Percentiles rank a stretch among this genome's conserved stretches.
Evolutionary conservation across 2,797 vertebrate genomes (phyloP).

Genomic region (Gambelia wislizenii): DNA sequence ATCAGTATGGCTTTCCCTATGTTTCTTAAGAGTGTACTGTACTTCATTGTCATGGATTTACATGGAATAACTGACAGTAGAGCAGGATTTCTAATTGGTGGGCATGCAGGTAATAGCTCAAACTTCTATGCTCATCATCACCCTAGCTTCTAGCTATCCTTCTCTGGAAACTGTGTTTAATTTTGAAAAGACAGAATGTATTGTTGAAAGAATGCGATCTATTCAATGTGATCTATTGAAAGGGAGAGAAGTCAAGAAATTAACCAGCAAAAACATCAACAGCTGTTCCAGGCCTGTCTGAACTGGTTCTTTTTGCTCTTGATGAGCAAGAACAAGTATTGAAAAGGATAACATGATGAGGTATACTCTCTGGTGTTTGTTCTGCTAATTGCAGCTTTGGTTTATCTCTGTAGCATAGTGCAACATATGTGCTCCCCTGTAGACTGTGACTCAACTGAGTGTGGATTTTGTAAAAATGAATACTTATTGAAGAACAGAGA

Average conservation of each 20-base stretch:
- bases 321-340: background rate
- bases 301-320: conserved; percentile 3
- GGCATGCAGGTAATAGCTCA: background rate
- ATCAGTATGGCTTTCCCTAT: background rate
- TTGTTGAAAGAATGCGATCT: background rate
- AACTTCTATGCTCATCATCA: background rate
- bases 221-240: background rate
- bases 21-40: background rate
- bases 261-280: background rate
- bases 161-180: background rate
- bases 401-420: conserved; percentile 1
- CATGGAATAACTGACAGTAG: background rate
- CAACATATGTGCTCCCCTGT: background rate
- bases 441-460: conserved; percentile 14
- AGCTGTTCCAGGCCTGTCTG: conserved; percentile 1
- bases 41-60: too few species aligned
- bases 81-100: background rate
- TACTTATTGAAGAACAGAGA: background rate
- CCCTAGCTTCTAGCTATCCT: background rate
- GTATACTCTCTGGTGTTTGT: conserved; percentile 6
- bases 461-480: background rate
- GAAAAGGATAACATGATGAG: conserved; percentile 4
- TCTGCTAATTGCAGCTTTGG: conserved; percentile 39
- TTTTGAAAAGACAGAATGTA: background rate
- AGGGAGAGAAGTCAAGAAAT: background rate